Conservation (phyloP, 2,888 invertebrate genomes). For the Drosophila fulvimacula region DNA sequence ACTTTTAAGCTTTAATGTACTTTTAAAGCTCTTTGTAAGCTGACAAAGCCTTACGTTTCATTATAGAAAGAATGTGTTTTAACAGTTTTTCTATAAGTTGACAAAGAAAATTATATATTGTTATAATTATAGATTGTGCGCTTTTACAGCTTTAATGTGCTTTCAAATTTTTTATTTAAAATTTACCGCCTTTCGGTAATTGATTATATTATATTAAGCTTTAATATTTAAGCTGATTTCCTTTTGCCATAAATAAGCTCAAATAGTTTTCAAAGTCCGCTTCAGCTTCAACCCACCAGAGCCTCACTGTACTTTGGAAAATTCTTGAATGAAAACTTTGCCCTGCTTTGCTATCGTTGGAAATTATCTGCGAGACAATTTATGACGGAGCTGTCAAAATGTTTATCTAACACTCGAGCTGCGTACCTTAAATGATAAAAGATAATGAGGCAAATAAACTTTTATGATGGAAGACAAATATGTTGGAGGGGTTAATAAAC, state of each 20-base stretch:
- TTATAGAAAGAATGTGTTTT: not conserved
- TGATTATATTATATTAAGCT: not conserved
- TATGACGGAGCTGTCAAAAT: conserved; percentile 74
- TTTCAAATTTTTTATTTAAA: not conserved
- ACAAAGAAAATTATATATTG: not conserved
- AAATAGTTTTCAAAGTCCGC: not conserved
- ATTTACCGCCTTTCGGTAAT: not conserved
- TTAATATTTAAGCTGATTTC: not conserved
- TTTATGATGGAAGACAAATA: conserved; percentile 44
- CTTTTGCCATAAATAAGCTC: no score
- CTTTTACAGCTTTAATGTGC: not conserved
- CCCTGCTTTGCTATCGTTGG: conserved; percentile 15
- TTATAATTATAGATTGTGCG: no score
- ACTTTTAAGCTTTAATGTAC: not conserved
- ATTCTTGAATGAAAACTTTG: conserved; percentile 14
- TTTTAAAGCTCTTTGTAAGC: not conserved
- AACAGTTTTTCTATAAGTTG: not conserved
- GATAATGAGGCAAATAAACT: conserved; percentile 63
- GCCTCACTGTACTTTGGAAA: conserved; percentile 11
- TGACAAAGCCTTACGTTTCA: not conserved
- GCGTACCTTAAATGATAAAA: conserved; percentile 60
- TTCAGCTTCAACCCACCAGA: conserved; percentile 6
- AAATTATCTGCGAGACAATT: conserved; percentile 50
- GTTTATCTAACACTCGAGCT: conserved; percentile 73
- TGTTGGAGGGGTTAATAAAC: conserved; percentile 43